Evolutionary conservation across 2,888 invertebrate genomes (phyloP), one percentile per base, ranked within the genome.

Genomic region (Trisateles emortualis): DNA sequence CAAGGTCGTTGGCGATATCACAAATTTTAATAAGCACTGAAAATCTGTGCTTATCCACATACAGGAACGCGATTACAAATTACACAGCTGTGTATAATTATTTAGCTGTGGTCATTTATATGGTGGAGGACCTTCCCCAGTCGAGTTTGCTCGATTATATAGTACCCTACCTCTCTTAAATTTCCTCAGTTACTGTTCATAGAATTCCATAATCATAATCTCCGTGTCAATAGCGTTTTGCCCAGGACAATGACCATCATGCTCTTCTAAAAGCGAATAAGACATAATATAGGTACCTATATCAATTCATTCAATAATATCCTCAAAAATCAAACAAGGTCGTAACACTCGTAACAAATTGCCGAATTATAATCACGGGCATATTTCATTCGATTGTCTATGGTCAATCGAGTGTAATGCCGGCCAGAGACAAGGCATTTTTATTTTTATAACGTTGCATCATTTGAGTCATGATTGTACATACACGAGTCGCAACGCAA

Each of bases 351-450:
- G 48, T 35, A 41, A 40, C 24, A 38, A 50, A 57, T 51, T 45
- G 57, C 68, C 66, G 56, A 65, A 73, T 70, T 60, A 51, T 62
- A 65, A 67, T 74, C 47, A 43, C 54, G 22, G 58, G 56, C 45
- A 77, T 79, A 77, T 76, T 74, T 84, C 67, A 76, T 68, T 55
- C 78, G 74, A 88, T 89, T 89, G 90, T 89, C 78, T 86, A 68
- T 78, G 79, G 33, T 52, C 79, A 87, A 85, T 82, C 68, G 78
- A 74, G 78, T 78, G 83, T 80, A 78, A 68, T 83, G 77, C 87
- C 86, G 86, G 78, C 60, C 72, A 75, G 79, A 79, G 76, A 81
- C 81, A 76, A 73, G 65, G 14, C 57, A 64, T 72, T 70, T 80
- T 78, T 80, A 76, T 83, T 79, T 80, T 78, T 73, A 73, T 64